Percentiles rank a stretch among this genome's conserved stretches.
Evolutionary conservation across 2,797 vertebrate species (phyloP).

Genomic region (Paratrypauchen microcephalus): DNA sequence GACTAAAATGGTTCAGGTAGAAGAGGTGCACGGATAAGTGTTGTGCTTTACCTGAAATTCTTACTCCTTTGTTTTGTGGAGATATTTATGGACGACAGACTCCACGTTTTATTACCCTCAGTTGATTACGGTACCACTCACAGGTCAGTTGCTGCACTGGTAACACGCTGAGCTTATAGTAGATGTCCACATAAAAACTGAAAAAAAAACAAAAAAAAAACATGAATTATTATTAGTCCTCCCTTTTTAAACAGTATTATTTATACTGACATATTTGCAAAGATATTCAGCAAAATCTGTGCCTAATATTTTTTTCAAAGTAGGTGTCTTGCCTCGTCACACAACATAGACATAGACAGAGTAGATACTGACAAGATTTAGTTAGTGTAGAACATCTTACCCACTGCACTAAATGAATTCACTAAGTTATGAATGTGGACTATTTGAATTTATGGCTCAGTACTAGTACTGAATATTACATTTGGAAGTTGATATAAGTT

Average conservation of each 20-base stretch:
- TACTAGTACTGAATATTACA: neutral
- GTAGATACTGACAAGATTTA: no score
- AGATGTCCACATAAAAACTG: no score
- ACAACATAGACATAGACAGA: no score
- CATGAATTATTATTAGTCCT: no score
- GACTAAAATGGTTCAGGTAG: constrained; percentile 16
- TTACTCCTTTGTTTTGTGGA: constrained; percentile 22
- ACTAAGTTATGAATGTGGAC: neutral
- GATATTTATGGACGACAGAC: constrained; percentile 39
- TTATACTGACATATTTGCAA: no score
- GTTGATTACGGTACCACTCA: constrained; percentile 62
- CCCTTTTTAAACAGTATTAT: no score
- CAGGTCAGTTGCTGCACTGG: constrained; percentile 46
- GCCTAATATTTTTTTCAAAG: no score
- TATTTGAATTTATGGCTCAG: neutral
- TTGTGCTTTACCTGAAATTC: constrained; percentile 18
- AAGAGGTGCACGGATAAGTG: constrained; percentile 10
- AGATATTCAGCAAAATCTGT: no score
- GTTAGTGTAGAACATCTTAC: no score
- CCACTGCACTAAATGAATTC: no score
- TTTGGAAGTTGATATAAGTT: neutral
- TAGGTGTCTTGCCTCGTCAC: no score
- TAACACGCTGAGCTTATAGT: neutral
- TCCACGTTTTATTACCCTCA: constrained; percentile 31
- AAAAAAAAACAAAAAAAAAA: no score